Base-by-base conservation (phyloP, 1,140 invertebrate genomes). In the Drosophila rufa region DNA sequence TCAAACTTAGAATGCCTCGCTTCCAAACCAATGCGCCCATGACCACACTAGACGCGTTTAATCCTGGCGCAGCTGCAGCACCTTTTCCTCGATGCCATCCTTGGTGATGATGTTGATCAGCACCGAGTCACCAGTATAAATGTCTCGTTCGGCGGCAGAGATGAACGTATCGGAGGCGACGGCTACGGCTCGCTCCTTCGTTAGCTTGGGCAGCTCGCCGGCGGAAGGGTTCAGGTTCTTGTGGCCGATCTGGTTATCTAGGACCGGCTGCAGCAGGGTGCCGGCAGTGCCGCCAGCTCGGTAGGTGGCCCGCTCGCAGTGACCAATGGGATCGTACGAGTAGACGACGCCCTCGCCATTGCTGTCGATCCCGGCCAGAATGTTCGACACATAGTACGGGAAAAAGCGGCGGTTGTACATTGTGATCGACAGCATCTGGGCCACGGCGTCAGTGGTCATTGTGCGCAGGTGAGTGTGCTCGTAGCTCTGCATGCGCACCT, bases 331-430 rank as follows among this genome's bases (percentile, higher is more conserved):
- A 94, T 99, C 99, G 93, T 99, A 99, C 87, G 97, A 97, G 94
- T 96, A 99, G 3, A 99, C 96, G 85, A 96, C 96, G 3, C 99
- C 99, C 92, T 97, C 97, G n/a, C 98, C 98, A 86, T 97, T 94
- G 82, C 94, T 94, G 93, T 97, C 96, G 17, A 98, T 91, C 0
- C 99, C 99, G 75, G 97, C 98, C 57, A 99, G 93, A 36, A 99
- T 96, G 92, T 99, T 99, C 36, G 97, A 97, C 11, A 99, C 96
- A 93, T 99, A 99, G 92, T 99, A 99, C 1, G 99, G 99, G 93
- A 99, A 99, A 93, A 99, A 99, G 71, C 99, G 95, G 81, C 98
- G 98, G 86, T 98, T 97, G 92, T 99, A 99, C 66, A 99, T 94
- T 94, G 99, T 97, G 7, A 97, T 99, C 0, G 99, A 98, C 2